A percentile compares a stretch with the other conserved stretches of the same genome.
These are phyloP conservation scores for Dioctria rufipes DNA, from an alignment of 2,888 invertebrate genomes.

Conservation along the genomic window DNA sequence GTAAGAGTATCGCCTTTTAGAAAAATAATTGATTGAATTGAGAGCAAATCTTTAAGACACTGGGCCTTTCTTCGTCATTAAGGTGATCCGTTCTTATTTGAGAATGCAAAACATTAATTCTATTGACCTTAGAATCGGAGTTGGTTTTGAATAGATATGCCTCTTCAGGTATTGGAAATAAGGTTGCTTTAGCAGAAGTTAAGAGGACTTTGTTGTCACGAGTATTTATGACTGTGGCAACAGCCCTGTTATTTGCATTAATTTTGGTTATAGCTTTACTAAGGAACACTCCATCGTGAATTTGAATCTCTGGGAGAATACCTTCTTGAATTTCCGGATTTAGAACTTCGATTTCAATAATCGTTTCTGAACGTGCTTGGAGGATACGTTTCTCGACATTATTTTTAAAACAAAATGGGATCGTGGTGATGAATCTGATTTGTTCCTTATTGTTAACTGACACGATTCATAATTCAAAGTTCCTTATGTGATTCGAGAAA, in stretches of 20 bases:
- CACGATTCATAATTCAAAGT: no score
- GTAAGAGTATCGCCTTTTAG: conserved; percentile 48
- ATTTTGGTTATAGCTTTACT: background rate
- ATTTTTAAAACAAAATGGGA: no score
- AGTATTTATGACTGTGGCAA: conserved; percentile 14
- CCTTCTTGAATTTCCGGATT: conserved; percentile 15
- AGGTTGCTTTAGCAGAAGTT: background rate
- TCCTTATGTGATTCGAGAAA: no score
- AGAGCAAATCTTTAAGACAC: conserved; percentile 34
- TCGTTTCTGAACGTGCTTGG: background rate
- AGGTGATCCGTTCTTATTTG: conserved; percentile 57
- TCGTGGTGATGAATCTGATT: no score
- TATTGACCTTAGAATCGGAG: background rate
- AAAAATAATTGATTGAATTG: conserved; percentile 52
- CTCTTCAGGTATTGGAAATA: background rate
- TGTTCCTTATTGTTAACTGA: no score
- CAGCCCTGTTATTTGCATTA: background rate
- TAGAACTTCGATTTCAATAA: conserved; percentile 10
- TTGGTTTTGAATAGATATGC: background rate
- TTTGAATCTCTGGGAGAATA: background rate
- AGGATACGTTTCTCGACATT: background rate
- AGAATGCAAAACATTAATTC: background rate
- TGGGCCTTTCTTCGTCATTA: conserved; percentile 60
- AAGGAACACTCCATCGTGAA: background rate
- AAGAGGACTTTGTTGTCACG: background rate